Conservation (phyloP, 2,113 vertebrate species). For the Gorsachius goisagi region DNA sequence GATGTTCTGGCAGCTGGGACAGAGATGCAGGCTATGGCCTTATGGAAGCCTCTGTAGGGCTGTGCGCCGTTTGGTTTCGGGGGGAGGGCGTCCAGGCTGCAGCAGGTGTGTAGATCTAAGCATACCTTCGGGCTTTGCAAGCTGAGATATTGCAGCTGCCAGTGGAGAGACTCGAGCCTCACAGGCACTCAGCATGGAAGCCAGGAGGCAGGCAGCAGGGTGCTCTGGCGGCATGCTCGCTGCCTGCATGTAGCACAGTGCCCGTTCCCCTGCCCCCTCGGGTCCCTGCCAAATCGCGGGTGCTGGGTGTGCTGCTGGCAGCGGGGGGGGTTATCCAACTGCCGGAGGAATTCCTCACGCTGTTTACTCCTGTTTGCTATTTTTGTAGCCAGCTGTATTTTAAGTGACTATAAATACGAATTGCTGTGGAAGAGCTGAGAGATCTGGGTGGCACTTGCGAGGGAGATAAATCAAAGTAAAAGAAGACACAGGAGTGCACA, state of each 20-base stretch:
- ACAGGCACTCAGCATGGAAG: fast-evolving
- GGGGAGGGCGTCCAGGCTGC: neutral
- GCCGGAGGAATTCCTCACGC: neutral
- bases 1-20: neutral
- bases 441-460: neutral
- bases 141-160: neutral
- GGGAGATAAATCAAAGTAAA: neutral
- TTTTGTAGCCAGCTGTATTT: neutral
- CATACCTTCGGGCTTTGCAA: neutral
- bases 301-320: neutral
- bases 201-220: neutral
- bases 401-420: neutral
- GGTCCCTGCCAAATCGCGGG: neutral
- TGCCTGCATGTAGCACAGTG: neutral
- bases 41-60: neutral
- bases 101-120: slow-evolving; percentile 21
- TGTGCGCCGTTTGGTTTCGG: neutral
- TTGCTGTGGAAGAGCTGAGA: neutral
- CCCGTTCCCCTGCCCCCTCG: neutral
- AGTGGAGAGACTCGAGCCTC: neutral
- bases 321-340: neutral
- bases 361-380: neutral
- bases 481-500: neutral
- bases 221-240: neutral
- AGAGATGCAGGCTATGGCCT: neutral